phyloP scores from a whole-genome alignment of 2,113 vertebrate genomes.

The Monopterus albus region DNA sequence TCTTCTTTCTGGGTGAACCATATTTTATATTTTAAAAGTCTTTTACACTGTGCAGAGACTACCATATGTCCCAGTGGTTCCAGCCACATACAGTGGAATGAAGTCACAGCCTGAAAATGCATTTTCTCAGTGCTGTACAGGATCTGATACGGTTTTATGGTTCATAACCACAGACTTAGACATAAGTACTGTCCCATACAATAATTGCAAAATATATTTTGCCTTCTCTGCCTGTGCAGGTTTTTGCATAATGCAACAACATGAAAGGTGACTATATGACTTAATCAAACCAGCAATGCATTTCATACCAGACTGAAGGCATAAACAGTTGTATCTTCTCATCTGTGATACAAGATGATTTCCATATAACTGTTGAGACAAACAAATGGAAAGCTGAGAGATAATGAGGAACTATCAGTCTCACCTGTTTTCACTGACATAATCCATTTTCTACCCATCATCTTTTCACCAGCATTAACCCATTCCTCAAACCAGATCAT shows the following conservation, averaged over 20 bases:
- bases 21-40: conserved; percentile 6
- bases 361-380: neutral
- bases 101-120: conserved; percentile 32
- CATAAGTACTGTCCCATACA: neutral
- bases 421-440: neutral
- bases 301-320: neutral
- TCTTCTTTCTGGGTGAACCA: conserved; percentile 56
- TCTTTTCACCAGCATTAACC: neutral
- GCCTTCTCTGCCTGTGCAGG: neutral
- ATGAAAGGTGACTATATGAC: conserved; percentile 9
- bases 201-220: conserved; percentile 1
- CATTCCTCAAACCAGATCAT: neutral
- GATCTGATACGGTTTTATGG: conserved; percentile 21
- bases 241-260: neutral
- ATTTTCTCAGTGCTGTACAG: conserved; percentile 6
- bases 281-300: neutral
- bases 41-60: conserved; percentile 10
- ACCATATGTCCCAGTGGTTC: neutral
- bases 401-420: neutral
- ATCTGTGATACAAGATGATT: no score
- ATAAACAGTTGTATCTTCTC: no score
- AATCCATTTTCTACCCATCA: neutral
- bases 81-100: neutral
- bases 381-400: neutral
- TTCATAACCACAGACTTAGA: conserved; percentile 6